Base-by-base conservation (phyloP, 2,888 invertebrate species). In the Habrosyne pyritoides region DNA sequence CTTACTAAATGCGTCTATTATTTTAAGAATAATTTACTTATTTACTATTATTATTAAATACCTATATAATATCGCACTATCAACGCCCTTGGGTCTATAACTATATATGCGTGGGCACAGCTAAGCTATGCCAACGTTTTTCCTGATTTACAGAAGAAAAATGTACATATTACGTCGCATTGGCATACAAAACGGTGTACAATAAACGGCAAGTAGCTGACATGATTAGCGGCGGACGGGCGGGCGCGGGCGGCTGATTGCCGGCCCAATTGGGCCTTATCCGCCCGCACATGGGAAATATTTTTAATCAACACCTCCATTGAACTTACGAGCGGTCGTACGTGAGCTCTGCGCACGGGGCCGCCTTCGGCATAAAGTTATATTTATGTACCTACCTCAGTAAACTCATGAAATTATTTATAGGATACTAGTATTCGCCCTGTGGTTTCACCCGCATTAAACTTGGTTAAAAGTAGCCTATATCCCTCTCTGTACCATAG, bases 241-340 rank as follows among this genome's bases (percentile, higher is more conserved):
- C 76, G 77, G 74, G 75, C 71, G 75, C 77, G 83, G 79, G 84
- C 79, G 85, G 87, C 86, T 91, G 91, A 93, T 91, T 93, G 92
- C 91, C 83, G 81, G 89, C 87, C 91, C 93, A 92, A 93, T 93
- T 92, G 93, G 89, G 91, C 91, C 89, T 91, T 91, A 90, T 89
- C 91, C 91, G 86, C 89, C 88, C 93, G 90, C 93, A 90, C 91
- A 92, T 92, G 93, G 93, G 93, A 92, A 93, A 93, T 93, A 93
- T 93, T 93, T 93, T 93, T 93, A 93, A 93, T 93, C 93, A 93
- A 93, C 93, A 93, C 93, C 92, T 92, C 92, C 93, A 93, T 93
- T 93, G 91, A 93, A 93, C 93, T 93, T 93, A 92, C 93, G 92
- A 92, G 92, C 90, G 89, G 87, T 86, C 87, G 91, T 91, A 91